A percentile compares a stretch with the other conserved stretches of the same genome.
Conservation (phyloP, 1,140 invertebrate species). For the Microplitis demolitor region DNA sequence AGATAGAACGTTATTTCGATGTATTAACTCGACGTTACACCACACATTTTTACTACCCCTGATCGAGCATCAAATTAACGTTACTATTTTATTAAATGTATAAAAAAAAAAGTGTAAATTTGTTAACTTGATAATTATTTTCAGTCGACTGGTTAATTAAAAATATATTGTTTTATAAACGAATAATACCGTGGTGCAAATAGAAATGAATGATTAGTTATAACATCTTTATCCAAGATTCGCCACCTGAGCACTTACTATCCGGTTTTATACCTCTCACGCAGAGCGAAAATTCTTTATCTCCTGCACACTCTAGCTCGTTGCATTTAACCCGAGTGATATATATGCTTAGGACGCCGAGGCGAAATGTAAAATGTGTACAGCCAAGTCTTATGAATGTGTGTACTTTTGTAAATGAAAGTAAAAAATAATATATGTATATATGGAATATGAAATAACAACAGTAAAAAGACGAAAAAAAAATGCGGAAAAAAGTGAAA, state of each 20-base stretch:
- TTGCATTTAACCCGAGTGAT: constrained; percentile 23
- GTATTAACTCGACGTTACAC: too few relatives aligned
- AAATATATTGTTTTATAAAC: too few relatives aligned
- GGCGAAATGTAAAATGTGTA: constrained; percentile 45
- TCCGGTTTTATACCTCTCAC: background rate
- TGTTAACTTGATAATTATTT: too few relatives aligned
- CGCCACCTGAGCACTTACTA: constrained; percentile 27
- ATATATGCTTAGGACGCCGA: constrained; percentile 18
- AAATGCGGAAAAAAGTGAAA: background rate
- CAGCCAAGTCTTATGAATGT: constrained; percentile 2
- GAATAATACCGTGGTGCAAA: background rate
- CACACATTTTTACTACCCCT: too few relatives aligned
- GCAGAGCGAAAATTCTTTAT: background rate
- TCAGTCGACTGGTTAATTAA: too few relatives aligned
- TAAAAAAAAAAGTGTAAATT: too few relatives aligned
- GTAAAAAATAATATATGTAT: background rate
- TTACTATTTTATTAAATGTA: too few relatives aligned
- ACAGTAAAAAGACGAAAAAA: too few relatives aligned
- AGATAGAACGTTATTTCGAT: background rate
- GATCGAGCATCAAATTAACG: too few relatives aligned
- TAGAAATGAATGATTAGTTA: constrained; percentile 1
- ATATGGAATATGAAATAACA: background rate
- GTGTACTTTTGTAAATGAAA: background rate
- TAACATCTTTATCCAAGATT: constrained; percentile 28
- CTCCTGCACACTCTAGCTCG: background rate